Base-by-base conservation (phyloP, 1,140 invertebrate species). In the Zeugodacus cucurbitae region DNA sequence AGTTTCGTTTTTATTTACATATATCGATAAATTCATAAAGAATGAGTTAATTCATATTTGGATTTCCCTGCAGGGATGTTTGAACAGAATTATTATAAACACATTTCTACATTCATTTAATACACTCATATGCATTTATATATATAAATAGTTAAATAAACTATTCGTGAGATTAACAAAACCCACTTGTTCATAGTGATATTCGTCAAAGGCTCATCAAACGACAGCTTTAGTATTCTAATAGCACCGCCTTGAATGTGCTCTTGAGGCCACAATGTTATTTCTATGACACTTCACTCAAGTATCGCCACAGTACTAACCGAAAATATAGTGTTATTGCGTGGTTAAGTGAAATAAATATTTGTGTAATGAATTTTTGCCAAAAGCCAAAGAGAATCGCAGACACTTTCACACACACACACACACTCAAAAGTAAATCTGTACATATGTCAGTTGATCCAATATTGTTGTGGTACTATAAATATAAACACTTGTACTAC, bases 311-410 rank as follows among this genome's bases (percentile, higher is more conserved):
- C 74, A n/a, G n/a, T 59, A 3, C 6, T 62, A 62, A 62, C 22
- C 22, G 34, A 82, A 82, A 82, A 48, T 26, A 54, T 8, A 82
- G 3, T 82, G 74, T 82, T 82, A 82, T 44, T 82, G 74, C 74
- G 74, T 82, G 74, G 22, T 74, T 74, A 74, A 74, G 67, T 41
- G 67, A 74, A 74, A 41, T 74, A 74, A 70, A 41, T 74, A 74
- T 74, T 74, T 37, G 67, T 32, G 34, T 22, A 41, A 41, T 41
- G 67, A 41, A 74, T 22, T 62, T 74, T 20, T 37, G 67, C 17
- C 34, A 41, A 17, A 74, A 41, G 67, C 22, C 6, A 32, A 22
- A 34, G 20, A 37, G 41, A 74, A 37, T 37, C 32, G 17, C 8
- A 67, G 34, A 14, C 4, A 34, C 0, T 17, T 67, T 29, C 26